phyloP scores from a whole-genome alignment of 2,797 vertebrate species.

The Malurus leucopterus region DNA sequence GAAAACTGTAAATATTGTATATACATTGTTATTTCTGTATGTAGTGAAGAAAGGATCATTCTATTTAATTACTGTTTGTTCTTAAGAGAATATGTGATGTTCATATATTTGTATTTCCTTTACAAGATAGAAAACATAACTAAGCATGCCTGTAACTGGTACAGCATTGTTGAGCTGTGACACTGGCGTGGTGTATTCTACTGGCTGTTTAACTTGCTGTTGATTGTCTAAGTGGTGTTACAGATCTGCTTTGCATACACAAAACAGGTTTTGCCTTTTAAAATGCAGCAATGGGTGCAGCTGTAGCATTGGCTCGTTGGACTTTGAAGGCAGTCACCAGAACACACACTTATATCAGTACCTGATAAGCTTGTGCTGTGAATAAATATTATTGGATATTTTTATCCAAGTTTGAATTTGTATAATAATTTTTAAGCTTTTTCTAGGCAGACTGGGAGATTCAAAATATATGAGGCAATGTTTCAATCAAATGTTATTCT shows the following conservation, averaged over 20 bases:
- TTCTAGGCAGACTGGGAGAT: neutral
- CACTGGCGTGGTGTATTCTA: neutral
- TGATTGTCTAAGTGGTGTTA: neutral
- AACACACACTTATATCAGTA: neutral
- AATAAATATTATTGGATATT: neutral
- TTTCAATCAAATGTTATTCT: neutral
- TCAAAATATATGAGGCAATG: neutral
- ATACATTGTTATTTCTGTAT: constrained; percentile 34
- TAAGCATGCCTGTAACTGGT: neutral
- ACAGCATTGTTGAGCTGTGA: neutral
- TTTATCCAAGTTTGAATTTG: constrained; percentile 21
- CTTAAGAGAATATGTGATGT: neutral
- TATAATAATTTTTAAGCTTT: constrained; percentile 4
- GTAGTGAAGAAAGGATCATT: neutral
- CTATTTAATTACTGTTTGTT: constrained; percentile 36
- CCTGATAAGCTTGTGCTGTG: neutral
- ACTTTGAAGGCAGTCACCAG: neutral
- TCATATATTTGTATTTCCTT: constrained; percentile 35
- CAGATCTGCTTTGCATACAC: neutral
- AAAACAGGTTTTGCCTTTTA: neutral
- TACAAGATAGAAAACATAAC: neutral
- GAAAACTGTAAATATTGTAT: constrained; percentile 37
- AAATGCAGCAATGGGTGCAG: neutral
- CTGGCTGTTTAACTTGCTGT: neutral
- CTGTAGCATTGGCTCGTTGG: neutral